phyloP scores from a whole-genome alignment of 2,113 vertebrate genomes.

The Callopanchax toddi region DNA sequence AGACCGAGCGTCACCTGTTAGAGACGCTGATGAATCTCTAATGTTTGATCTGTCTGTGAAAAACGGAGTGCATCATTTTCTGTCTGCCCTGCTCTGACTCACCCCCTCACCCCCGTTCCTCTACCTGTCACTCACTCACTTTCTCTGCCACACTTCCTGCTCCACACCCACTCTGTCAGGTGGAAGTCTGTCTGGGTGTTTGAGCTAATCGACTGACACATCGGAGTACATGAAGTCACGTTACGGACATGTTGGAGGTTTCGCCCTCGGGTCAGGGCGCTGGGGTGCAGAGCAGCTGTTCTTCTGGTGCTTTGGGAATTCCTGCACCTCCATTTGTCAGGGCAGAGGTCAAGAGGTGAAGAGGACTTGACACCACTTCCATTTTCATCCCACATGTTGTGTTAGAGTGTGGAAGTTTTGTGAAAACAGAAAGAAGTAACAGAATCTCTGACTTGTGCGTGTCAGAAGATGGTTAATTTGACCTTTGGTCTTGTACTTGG shows the following conservation, averaged over 20 bases:
- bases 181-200: constrained; percentile 24
- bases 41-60: constrained; percentile 16
- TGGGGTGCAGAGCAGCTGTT: constrained; percentile 68
- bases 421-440: constrained; percentile 2
- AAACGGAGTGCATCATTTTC: constrained; percentile 19
- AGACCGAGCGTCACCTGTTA: constrained; percentile 8
- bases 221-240: constrained; percentile 20
- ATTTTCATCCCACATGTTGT: constrained; percentile 3
- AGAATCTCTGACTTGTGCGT: constrained; percentile 1
- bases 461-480: constrained; percentile 11
- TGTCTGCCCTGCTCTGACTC: constrained; percentile 49
- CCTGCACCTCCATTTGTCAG: constrained; percentile 26
- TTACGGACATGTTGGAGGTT: constrained; percentile 33
- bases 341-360: constrained; percentile 29
- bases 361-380: constrained; percentile 3
- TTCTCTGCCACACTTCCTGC: constrained; percentile 17
- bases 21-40: constrained; percentile 21
- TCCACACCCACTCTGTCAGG: constrained; percentile 27
- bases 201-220: constrained; percentile 34
- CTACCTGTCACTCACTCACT: constrained; percentile 25
- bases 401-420: constrained; percentile 1
- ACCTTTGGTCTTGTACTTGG: constrained; percentile 38
- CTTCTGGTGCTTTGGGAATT: constrained; percentile 55
- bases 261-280: constrained; percentile 40
- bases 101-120: constrained; percentile 31